Evolutionary conservation across 1,140 invertebrate species (phyloP).

Genomic region (Pomacea maculata): DNA sequence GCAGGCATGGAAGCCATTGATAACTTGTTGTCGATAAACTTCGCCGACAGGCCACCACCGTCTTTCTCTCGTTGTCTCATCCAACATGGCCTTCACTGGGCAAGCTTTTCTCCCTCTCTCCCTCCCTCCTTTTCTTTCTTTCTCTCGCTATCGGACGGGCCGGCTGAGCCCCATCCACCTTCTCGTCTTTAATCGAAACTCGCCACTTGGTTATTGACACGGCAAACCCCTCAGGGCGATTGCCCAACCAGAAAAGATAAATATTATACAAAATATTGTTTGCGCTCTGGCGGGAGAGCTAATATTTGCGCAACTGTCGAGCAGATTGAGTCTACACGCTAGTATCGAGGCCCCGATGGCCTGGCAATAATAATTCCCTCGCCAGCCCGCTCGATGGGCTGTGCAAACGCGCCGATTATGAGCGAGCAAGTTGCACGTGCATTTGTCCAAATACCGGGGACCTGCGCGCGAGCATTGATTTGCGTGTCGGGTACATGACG

Average conservation of each 20-base stretch:
- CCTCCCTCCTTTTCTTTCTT: not conserved
- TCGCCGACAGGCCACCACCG: too few species aligned
- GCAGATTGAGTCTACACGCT: constrained; percentile 29
- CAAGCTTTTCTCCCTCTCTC: not conserved
- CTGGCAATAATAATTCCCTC: constrained; percentile 8
- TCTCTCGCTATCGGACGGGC: not conserved
- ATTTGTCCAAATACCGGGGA: constrained; percentile 19
- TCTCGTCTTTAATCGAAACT: constrained; percentile 9
- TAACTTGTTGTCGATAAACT: too few species aligned
- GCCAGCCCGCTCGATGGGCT: constrained; percentile 1
- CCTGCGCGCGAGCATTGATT: constrained; percentile 23
- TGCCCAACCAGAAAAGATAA: constrained; percentile 22
- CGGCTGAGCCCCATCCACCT: not conserved
- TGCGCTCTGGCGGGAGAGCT: constrained; percentile 2
- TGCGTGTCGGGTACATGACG: not conserved
- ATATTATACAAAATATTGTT: constrained; percentile 37
- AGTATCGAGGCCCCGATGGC: constrained; percentile 18
- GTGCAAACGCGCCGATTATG: constrained; percentile 25
- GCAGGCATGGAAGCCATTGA: too few species aligned
- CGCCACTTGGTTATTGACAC: constrained; percentile 16
- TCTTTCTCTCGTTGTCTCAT: constrained; percentile 6
- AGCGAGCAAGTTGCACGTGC: constrained; percentile 16
- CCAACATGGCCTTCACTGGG: not conserved
- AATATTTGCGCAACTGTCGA: constrained; percentile 34
- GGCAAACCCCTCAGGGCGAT: constrained; percentile 15